Base-by-base conservation (phyloP, 92 coral and sea anemone genomes). In the Metridium senile region DNA sequence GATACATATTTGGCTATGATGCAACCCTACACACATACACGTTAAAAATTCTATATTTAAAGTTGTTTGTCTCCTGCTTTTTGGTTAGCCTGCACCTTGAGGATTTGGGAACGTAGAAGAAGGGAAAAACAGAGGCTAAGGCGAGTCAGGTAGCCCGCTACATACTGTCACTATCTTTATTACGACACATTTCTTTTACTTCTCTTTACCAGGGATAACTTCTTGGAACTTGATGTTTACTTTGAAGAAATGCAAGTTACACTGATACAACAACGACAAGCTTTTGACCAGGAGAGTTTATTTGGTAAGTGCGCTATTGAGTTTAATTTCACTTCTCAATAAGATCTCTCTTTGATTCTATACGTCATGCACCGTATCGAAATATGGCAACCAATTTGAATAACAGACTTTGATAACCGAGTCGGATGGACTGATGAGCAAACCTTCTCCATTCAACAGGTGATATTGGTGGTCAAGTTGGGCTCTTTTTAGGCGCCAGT, bases 171-270 rank as follows among this genome's bases (percentile, higher is more conserved):
- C n/a, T n/a, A n/a, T n/a, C n/a, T n/a, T n/a, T n/a, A n/a, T n/a
- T n/a, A n/a, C n/a, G n/a, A n/a, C n/a, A n/a, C n/a, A n/a, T n/a
- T n/a, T n/a, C n/a, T n/a, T n/a, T n/a, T n/a, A n/a, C n/a, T n/a
- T 17, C 17, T 33, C 29, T 30, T 53, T 54, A 21, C 59, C 25
- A 54, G 59, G 59, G 98, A 94, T 70, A 94, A 94, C 78, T 91
- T 94, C 66, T 85, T 94, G 31, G 98, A 94, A 78, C 82, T 92
- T 34, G 98, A 94, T 67, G 91, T 94, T 26, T 94, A 94, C 79
- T 94, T 94, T 68, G 98, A 94, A 58, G 98, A 94, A 79, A 94
- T 94, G 98, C 97, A 93, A 74, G 86, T 94, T 8, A 93, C 93
- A 45, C 83, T 92, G n/a, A 94, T 94, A 63, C 94, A 86, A 33